Percentiles rank a stretch among this genome's conserved stretches.
Conservation (phyloP, 2,797 vertebrate genomes). For the Sylvia borin region DNA sequence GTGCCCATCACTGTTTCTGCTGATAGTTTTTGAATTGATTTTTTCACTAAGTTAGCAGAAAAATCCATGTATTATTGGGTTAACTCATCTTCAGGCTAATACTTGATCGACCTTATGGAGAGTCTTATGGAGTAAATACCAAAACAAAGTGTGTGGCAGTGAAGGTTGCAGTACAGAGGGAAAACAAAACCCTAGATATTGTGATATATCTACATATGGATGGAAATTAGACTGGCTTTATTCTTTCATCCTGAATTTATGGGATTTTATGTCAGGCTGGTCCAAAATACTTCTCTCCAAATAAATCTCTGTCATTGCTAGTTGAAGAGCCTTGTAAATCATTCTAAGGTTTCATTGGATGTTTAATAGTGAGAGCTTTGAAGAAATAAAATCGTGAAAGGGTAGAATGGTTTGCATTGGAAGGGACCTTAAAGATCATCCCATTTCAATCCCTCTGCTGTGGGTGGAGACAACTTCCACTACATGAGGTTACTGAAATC, state of each 20-base stretch:
- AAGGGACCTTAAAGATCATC: not conserved
- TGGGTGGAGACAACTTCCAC: not conserved
- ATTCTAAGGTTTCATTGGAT: not conserved
- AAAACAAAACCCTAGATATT: not conserved
- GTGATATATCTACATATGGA: not conserved
- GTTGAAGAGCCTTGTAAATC: not conserved
- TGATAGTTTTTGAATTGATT: not conserved
- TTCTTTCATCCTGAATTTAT: not conserved
- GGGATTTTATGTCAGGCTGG: not conserved
- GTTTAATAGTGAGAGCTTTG: not conserved
- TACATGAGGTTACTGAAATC: not conserved
- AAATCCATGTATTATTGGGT: not conserved
- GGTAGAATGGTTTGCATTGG: not conserved
- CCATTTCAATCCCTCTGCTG: not conserved
- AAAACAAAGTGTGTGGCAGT: not conserved
- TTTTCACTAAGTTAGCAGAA: not conserved
- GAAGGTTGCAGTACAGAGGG: not conserved
- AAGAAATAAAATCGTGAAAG: not conserved
- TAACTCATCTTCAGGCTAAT: not conserved
- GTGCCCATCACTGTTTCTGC: not conserved
- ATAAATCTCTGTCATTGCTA: not conserved
- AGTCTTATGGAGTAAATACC: not conserved
- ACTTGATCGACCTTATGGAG: not conserved
- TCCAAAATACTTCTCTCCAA: not conserved
- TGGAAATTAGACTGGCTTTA: not conserved